phyloP scores from a whole-genome alignment of 1,140 invertebrate genomes.

The Caenorhabditis remanei region DNA sequence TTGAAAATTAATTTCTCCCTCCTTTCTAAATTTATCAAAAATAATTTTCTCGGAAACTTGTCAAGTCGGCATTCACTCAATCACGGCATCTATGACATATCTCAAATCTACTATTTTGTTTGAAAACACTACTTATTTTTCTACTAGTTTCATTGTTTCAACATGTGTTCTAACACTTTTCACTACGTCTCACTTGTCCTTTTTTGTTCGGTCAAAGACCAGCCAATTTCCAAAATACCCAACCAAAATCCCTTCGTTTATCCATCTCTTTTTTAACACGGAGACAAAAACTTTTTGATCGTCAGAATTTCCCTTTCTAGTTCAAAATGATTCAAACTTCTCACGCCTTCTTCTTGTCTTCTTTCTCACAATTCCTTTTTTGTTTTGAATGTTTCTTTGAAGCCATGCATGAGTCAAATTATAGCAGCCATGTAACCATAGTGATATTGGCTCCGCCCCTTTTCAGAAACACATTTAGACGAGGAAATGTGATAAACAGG shows the following conservation, averaged over 20 bases:
- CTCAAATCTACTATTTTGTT: too few relatives aligned
- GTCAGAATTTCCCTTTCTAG: neutral
- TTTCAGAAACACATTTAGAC: neutral
- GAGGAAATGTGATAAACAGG: neutral
- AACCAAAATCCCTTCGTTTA: neutral
- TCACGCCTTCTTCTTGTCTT: too few relatives aligned
- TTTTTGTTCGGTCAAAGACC: slow-evolving; percentile 38
- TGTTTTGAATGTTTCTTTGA: neutral
- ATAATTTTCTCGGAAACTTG: too few relatives aligned
- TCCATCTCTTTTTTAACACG: slow-evolving; percentile 23
- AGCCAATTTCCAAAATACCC: slow-evolving; percentile 18
- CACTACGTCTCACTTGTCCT: slow-evolving; percentile 9
- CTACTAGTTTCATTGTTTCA: neutral
- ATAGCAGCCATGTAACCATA: neutral
- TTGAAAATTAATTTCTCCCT: too few relatives aligned
- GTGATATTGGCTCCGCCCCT: neutral
- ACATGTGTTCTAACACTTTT: slow-evolving; percentile 41
- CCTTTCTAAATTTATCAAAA: too few relatives aligned
- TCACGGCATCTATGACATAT: too few relatives aligned
- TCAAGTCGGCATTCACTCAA: too few relatives aligned
- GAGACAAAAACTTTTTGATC: slow-evolving; percentile 25
- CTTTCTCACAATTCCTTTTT: too few relatives aligned
- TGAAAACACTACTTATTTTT: too few relatives aligned
- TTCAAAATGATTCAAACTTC: neutral
- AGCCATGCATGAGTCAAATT: neutral